Conservation (phyloP, 2,797 vertebrate species). For the Synanceia verrucosa region DNA sequence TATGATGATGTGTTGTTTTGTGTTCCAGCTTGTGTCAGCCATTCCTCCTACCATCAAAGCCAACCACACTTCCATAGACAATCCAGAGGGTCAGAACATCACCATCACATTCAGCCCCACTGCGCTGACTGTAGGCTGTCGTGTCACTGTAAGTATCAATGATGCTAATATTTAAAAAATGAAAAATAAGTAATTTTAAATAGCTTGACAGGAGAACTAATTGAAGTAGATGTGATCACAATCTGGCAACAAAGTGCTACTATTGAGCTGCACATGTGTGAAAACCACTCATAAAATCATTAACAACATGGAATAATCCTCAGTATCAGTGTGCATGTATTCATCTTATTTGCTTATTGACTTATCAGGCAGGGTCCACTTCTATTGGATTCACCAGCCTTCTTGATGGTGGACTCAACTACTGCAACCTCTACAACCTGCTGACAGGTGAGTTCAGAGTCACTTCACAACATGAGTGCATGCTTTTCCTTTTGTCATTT, state of each 20-base stretch:
- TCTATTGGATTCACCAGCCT: conserved; percentile 53
- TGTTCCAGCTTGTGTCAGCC: conserved; percentile 46
- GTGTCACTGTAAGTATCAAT: conserved; percentile 41
- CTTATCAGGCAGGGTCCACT: conserved; percentile 33
- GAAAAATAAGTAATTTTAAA: no score
- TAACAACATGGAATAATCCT: not conserved
- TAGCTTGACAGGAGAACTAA: no score
- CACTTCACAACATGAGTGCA: not conserved
- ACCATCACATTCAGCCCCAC: conserved; percentile 29
- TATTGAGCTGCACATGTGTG: not conserved
- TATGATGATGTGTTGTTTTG: not conserved
- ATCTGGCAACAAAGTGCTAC: not conserved
- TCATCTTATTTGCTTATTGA: not conserved
- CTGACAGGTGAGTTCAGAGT: conserved; percentile 45
- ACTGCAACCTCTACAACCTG: conserved; percentile 65
- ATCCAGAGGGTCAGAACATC: conserved; percentile 40
- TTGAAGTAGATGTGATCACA: not conserved
- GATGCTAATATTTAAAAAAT: no score
- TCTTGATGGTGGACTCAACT: conserved; percentile 49
- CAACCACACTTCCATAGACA: conserved; percentile 53
- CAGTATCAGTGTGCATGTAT: not conserved
- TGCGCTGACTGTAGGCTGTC: conserved; percentile 14
- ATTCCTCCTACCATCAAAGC: conserved; percentile 8
- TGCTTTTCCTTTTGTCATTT: not conserved
- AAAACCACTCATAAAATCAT: not conserved